These are phyloP conservation scores for Dynastes hyllus DNA, from an alignment of 2,888 invertebrate genomes.

Conservation along the genomic window DNA sequence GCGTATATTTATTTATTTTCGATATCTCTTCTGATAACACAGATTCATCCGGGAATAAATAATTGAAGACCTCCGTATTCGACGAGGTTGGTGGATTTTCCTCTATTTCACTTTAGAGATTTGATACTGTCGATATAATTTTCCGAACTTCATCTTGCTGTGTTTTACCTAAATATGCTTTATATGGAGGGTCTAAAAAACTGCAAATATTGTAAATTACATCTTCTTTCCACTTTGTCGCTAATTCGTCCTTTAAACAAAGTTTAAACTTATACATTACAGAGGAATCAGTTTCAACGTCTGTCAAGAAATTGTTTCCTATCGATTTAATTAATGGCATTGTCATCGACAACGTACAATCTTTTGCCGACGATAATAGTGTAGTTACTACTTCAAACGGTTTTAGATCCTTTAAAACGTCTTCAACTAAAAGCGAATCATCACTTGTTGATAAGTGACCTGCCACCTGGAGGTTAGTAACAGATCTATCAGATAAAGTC, in stretches of 20 bases:
- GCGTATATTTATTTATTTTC: slow-evolving; percentile 14
- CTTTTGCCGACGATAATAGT: neutral
- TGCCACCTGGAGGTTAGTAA: neutral
- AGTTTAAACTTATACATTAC: neutral
- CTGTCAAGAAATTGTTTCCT: slow-evolving; percentile 5
- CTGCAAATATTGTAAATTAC: slow-evolving; percentile 1
- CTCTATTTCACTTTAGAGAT: neutral
- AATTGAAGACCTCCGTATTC: slow-evolving; percentile 15
- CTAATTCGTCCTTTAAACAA: neutral
- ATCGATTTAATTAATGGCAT: neutral
- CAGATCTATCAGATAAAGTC: neutral
- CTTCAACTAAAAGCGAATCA: slow-evolving; percentile 8
- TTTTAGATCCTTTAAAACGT: neutral
- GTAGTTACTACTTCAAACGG: slow-evolving; percentile 2
- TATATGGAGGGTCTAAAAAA: slow-evolving; percentile 1
- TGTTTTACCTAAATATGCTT: neutral
- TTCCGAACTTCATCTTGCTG: neutral
- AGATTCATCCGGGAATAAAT: neutral
- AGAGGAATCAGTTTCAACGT: slow-evolving; percentile 12
- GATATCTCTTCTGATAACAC: slow-evolving; percentile 14
- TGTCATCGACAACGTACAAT: no score
- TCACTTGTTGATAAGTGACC: neutral
- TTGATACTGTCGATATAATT: slow-evolving; percentile 5
- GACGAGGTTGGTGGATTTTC: neutral
- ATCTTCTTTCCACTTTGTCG: slow-evolving; percentile 19